A percentile compares a stretch with the other conserved stretches of the same genome.
Evolutionary conservation across 2,888 invertebrate genomes (phyloP).

Genomic region (Drosophila stalkeri): DNA sequence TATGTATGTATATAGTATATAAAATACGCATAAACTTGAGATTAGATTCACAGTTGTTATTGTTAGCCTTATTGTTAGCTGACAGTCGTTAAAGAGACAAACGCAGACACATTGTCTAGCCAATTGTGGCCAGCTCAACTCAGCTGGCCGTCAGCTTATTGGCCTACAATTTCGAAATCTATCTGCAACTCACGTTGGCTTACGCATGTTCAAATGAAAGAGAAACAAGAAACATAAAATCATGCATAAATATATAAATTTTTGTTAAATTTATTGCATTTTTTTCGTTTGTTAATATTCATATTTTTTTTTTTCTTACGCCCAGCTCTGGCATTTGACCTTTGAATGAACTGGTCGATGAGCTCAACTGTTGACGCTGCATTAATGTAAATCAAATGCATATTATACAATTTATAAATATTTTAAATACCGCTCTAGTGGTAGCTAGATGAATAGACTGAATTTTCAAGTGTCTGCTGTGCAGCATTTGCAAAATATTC

Average conservation of each 20-base stretch:
- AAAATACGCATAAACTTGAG: conserved; percentile 19
- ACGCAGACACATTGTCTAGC: conserved; percentile 32
- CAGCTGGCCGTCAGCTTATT: neutral
- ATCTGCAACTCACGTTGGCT: conserved; percentile 11
- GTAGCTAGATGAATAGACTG: no score
- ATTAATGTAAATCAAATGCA: conserved; percentile 4
- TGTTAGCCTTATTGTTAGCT: conserved; percentile 1
- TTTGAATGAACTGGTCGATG: neutral
- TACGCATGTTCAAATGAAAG: neutral
- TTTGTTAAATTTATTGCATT: conserved; percentile 20
- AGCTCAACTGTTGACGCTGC: neutral
- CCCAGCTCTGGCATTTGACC: neutral
- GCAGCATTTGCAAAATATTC: neutral
- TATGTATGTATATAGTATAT: neutral
- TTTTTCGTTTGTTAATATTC: neutral
- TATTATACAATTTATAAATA: neutral
- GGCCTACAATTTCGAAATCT: conserved; percentile 24
- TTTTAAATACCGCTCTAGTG: neutral
- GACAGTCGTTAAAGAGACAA: conserved; percentile 15
- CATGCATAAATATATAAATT: conserved; percentile 18
- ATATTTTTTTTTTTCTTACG: neutral
- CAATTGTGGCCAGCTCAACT: conserved; percentile 3
- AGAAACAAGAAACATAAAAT: neutral
- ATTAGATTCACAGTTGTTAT: conserved; percentile 24
- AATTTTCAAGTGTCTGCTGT: neutral